phyloP scores from a whole-genome alignment of 2,888 invertebrate genomes.

The Tiliacea citrago region DNA sequence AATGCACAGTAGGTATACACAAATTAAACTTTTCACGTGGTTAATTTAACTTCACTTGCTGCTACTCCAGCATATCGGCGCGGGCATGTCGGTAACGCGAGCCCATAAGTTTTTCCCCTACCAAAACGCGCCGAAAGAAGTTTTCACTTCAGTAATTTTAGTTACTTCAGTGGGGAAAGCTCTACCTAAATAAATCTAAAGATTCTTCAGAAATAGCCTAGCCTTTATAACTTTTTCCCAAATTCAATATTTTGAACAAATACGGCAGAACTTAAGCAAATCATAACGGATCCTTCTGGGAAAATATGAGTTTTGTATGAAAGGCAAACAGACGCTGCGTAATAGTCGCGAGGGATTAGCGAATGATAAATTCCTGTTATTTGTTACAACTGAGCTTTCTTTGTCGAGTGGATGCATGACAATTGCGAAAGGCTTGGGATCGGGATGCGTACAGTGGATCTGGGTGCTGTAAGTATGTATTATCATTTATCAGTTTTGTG shows the following conservation, averaged over 20 bases:
- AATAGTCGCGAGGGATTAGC: slow-evolving; percentile 72
- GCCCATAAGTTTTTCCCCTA: too few species aligned
- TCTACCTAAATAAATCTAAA: slow-evolving; percentile 1
- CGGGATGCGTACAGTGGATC: slow-evolving; percentile 59
- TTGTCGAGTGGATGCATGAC: slow-evolving; percentile 76
- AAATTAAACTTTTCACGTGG: too few species aligned
- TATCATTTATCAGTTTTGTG: slow-evolving; percentile 69
- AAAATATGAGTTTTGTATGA: slow-evolving; percentile 69
- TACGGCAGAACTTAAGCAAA: slow-evolving; percentile 38
- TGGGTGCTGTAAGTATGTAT: slow-evolving; percentile 51
- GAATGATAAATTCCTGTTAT: slow-evolving; percentile 77
- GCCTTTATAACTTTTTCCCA: slow-evolving; percentile 9
- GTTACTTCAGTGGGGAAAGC: background rate
- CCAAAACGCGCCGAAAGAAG: too few species aligned
- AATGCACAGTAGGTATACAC: too few species aligned
- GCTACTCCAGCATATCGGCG: too few species aligned
- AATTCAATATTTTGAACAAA: slow-evolving; percentile 34
- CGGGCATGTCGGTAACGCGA: too few species aligned
- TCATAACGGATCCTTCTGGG: slow-evolving; percentile 68
- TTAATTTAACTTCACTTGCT: too few species aligned
- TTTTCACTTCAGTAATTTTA: background rate
- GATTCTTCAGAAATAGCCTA: background rate
- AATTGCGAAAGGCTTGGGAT: slow-evolving; percentile 75
- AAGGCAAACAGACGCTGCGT: slow-evolving; percentile 68
- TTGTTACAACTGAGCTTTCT: slow-evolving; percentile 71